A percentile compares a stretch with the other conserved stretches of the same genome.
Evolutionary conservation across 2,888 invertebrate genomes (phyloP).

Genomic region (Acronicta leporina): DNA sequence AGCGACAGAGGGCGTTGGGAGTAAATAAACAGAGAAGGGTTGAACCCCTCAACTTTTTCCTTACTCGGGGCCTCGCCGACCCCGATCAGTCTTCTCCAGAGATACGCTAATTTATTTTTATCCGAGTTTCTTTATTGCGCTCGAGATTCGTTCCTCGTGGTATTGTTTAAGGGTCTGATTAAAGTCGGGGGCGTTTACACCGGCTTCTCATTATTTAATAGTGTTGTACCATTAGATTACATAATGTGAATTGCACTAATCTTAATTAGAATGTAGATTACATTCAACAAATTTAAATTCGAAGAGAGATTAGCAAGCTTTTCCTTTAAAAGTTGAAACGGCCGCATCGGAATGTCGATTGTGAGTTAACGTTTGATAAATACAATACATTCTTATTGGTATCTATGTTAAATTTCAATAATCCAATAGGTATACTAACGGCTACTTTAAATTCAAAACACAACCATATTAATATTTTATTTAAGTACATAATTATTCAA

Average conservation of each 20-base stretch:
- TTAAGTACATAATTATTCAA: slow-evolving; percentile 56
- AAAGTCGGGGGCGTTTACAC: slow-evolving; percentile 62
- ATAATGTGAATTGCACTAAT: slow-evolving; percentile 44
- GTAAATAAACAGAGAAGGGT: slow-evolving; percentile 82
- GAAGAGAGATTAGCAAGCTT: not conserved
- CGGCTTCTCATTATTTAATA: slow-evolving; percentile 57
- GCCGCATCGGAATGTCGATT: slow-evolving; percentile 23
- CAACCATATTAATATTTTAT: slow-evolving; percentile 46
- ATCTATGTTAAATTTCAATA: slow-evolving; percentile 31
- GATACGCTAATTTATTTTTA: slow-evolving; percentile 86
- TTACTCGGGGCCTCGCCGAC: slow-evolving; percentile 66
- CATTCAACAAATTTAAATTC: slow-evolving; percentile 1
- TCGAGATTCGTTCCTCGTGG: slow-evolving; percentile 74
- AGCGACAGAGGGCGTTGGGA: slow-evolving; percentile 69
- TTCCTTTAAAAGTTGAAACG: not conserved
- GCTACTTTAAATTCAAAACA: slow-evolving; percentile 40
- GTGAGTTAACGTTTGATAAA: slow-evolving; percentile 24
- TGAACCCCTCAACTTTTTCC: slow-evolving; percentile 83
- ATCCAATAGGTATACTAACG: slow-evolving; percentile 34
- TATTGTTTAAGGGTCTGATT: slow-evolving; percentile 78
- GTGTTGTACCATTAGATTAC: slow-evolving; percentile 38
- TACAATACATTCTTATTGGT: slow-evolving; percentile 33
- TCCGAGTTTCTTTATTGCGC: slow-evolving; percentile 81
- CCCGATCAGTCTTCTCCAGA: slow-evolving; percentile 81
- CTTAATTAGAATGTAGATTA: slow-evolving; percentile 47